Evolutionary conservation across 2,113 vertebrate species (phyloP).

Genomic region (Grus americana): DNA sequence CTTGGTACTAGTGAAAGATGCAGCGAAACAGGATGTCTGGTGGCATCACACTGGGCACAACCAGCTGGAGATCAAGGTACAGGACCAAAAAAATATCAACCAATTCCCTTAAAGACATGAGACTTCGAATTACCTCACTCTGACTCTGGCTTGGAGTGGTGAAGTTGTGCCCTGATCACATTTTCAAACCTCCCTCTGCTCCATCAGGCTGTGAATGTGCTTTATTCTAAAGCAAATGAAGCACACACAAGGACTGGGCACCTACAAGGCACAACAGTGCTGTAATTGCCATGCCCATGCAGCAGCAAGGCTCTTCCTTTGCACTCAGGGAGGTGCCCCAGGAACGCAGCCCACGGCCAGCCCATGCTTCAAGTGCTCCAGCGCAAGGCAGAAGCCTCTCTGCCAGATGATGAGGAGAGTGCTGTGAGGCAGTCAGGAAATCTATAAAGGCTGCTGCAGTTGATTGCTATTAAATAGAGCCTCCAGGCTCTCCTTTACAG

Average conservation of each 20-base stretch:
- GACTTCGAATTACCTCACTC: background rate
- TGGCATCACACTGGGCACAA: background rate
- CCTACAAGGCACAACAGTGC: background rate
- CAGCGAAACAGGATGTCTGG: background rate
- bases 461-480: background rate
- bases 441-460: background rate
- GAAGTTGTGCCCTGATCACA: background rate
- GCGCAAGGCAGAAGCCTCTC: background rate
- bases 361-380: background rate
- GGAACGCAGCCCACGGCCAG: background rate
- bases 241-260: background rate
- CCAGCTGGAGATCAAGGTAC: background rate
- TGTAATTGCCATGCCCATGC: background rate
- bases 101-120: background rate
- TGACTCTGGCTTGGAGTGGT: background rate
- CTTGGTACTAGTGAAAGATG: background rate
- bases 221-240: background rate
- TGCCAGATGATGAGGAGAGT: background rate
- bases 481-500: background rate
- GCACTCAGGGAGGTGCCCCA: accelerated
- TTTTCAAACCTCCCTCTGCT: background rate
- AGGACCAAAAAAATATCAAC: background rate
- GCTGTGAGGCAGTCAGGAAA: background rate
- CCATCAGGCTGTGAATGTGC: background rate
- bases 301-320: background rate